Percentiles rank a stretch among this genome's conserved stretches.
These are phyloP conservation scores for Pyrgilauda ruficollis DNA, from an alignment of 2,113 vertebrate species.

Conservation along the genomic window DNA sequence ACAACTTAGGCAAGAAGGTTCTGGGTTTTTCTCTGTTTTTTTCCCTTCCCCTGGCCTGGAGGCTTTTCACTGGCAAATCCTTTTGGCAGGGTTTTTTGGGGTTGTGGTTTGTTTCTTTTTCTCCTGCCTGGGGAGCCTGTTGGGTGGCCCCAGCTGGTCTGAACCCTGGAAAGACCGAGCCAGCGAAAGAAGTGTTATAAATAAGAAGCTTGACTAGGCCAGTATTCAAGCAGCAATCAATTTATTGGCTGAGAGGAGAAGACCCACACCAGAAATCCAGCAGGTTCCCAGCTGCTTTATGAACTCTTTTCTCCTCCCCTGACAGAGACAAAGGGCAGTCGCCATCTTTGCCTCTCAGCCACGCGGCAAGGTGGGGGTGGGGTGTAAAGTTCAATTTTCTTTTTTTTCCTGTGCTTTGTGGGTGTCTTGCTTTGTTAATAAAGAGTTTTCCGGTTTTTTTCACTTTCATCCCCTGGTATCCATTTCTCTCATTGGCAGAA, in stretches of 20 bases:
- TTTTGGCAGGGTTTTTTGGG: not conserved
- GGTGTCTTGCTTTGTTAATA: not conserved
- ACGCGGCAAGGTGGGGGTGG: not conserved
- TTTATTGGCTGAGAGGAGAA: not conserved
- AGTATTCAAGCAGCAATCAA: too few species aligned
- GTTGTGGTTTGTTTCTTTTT: not conserved
- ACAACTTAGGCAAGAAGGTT: not conserved
- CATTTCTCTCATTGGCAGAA: too few species aligned
- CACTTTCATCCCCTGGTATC: too few species aligned
- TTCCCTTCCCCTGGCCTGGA: not conserved
- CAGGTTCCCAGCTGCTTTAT: not conserved
- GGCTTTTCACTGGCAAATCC: not conserved
- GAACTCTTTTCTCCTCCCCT: not conserved
- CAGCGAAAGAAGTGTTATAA: not conserved
- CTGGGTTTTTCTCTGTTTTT: not conserved
- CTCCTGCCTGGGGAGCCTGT: not conserved
- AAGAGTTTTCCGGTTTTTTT: not conserved
- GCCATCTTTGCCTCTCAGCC: not conserved
- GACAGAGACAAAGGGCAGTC: not conserved
- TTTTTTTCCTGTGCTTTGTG: not conserved
- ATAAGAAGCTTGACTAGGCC: too few species aligned
- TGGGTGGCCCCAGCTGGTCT: not conserved
- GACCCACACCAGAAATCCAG: not conserved
- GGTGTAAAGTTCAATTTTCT: not conserved
- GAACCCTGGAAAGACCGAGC: not conserved